Base-by-base conservation (phyloP, 1,140 invertebrate species). In the Cotesia typhae region DNA sequence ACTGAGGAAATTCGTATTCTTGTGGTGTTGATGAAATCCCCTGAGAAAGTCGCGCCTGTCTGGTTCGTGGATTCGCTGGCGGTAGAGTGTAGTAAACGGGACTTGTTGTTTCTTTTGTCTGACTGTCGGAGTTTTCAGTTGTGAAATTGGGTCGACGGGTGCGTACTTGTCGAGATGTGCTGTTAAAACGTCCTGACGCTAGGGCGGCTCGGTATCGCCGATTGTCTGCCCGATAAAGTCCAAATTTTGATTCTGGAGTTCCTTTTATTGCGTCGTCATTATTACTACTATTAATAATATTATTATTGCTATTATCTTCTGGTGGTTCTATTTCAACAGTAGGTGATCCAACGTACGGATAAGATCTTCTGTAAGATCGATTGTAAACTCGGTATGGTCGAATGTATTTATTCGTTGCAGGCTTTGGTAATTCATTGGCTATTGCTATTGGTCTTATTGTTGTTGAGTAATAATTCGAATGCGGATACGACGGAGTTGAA, bases 1-100 rank as follows among this genome's bases (percentile, higher is more conserved):
- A 94, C 1, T 86, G 81, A 1, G 88, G 88, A 72, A 84, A 89
- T 74, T 90, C 77, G 12, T 73, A 72, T n/a, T 73, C 47, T 6
- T 6, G 52, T 53, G 4, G 67, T 10, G 61, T 28, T 63, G 6
- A 52, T 53, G 36, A 35, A 68, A 0, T 64, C 28, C 35, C 35
- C 68, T 4, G 37, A 4, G 10, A 74, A 70, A 17, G 38, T 59
- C 14, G 7, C 3, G 12, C 12, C 28, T 65, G 69, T 59, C 17
- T 65, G 68, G 9, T 37, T 28, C 20, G 53, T 2, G 66, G 35
- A 55, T 35, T 67, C 9, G n/a, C 10, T 17, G 17, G 28, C 28
- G 28, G n/a, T 41, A 59, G 41, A 47, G 6, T 47, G 41, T 47
- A 55, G 68, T 17, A 60, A 47, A 60, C 41, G 17, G 51, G 35